Percentiles rank a stretch among this genome's conserved stretches.
These are phyloP conservation scores for Sebastes kiyomatsui DNA, from an alignment of 2,797 vertebrate genomes.

Conservation along the genomic window DNA sequence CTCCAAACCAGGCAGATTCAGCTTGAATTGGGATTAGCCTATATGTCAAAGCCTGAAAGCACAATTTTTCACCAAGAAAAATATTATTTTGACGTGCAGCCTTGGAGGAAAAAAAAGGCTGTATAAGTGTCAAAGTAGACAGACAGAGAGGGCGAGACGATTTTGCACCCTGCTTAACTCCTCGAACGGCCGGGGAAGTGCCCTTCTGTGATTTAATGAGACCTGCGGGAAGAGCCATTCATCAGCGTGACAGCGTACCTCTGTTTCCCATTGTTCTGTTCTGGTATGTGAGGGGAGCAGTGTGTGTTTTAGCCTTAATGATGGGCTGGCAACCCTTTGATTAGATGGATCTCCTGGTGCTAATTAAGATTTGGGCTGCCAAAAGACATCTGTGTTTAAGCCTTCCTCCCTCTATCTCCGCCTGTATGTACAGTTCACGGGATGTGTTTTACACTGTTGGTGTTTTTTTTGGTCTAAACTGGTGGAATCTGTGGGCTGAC, in stretches of 20 bases:
- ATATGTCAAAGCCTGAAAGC: conserved; percentile 48
- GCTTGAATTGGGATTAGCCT: conserved; percentile 58
- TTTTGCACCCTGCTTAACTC: conserved; percentile 61
- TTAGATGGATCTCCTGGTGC: conserved; percentile 73
- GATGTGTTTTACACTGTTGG: background rate
- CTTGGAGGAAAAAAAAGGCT: conserved; percentile 6
- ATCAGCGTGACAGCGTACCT: conserved; percentile 75
- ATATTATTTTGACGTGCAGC: conserved; percentile 59
- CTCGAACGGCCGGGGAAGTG: conserved; percentile 62
- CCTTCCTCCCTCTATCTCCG: conserved; percentile 10
- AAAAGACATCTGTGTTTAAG: conserved; percentile 70
- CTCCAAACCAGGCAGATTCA: conserved; percentile 46
- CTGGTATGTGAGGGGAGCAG: conserved; percentile 62
- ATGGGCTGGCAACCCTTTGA: conserved; percentile 72
- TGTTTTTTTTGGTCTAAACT: conserved; percentile 13
- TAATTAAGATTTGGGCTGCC: conserved; percentile 73
- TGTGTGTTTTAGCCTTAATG: conserved; percentile 76
- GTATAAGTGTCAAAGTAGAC: conserved; percentile 55
- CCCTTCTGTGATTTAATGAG: conserved; percentile 80
- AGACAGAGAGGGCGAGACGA: conserved; percentile 41
- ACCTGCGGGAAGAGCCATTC: conserved; percentile 76
- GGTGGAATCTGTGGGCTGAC: background rate
- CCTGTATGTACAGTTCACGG: background rate
- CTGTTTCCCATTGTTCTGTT: conserved; percentile 76
- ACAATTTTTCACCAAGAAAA: conserved; percentile 25